A percentile compares a stretch with the other conserved stretches of the same genome.
phyloP scores from a whole-genome alignment of 2,888 invertebrate genomes.

The Holacanthella duospinosa region DNA sequence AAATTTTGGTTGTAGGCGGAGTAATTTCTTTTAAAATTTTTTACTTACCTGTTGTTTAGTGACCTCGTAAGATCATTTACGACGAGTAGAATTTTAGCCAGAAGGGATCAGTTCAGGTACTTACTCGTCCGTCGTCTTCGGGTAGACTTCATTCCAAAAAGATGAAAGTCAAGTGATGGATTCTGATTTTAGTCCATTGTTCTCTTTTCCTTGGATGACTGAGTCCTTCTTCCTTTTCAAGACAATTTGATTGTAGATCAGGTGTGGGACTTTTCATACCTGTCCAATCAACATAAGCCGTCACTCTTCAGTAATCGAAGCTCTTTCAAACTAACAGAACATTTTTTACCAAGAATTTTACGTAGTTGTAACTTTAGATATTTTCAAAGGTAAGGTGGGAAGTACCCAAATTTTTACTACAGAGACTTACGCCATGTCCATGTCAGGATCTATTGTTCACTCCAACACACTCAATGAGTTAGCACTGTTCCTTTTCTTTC shows the following conservation, averaged over 20 bases:
- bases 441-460: not conserved
- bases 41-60: too few species aligned
- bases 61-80: too few species aligned
- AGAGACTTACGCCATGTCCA: not conserved
- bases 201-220: not conserved
- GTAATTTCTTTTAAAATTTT: too few species aligned
- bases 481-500: not conserved
- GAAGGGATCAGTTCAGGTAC: not conserved
- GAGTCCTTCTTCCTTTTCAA: not conserved
- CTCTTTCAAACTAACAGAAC: too few species aligned
- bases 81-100: too few species aligned
- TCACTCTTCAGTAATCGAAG: too few species aligned
- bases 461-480: not conserved
- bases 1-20: too few species aligned
- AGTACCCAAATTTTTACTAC: not conserved
- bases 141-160: not conserved
- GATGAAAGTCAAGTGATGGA: slow-evolving; percentile 11
- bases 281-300: not conserved
- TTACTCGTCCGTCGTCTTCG: not conserved
- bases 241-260: not conserved
- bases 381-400: not conserved
- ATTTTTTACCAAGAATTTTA: too few species aligned
- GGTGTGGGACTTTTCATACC: not conserved
- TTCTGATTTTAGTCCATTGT: slow-evolving; percentile 14
- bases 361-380: too few species aligned